phyloP scores from a whole-genome alignment of 2,888 invertebrate genomes.

The Metopia argyrocephala region DNA sequence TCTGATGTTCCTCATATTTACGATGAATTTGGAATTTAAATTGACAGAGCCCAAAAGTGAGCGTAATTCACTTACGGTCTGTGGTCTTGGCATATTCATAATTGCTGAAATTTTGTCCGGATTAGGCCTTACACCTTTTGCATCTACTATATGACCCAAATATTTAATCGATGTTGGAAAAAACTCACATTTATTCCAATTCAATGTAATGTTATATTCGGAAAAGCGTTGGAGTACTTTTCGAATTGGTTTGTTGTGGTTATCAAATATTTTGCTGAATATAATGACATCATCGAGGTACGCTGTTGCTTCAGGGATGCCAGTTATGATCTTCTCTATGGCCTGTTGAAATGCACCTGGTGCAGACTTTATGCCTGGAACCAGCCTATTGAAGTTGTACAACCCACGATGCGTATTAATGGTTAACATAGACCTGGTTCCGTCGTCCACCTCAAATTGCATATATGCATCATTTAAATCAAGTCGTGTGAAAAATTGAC shows the following conservation, averaged over 20 bases:
- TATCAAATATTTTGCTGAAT: constrained; percentile 36
- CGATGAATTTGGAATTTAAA: constrained; percentile 58
- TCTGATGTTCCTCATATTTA: constrained; percentile 35
- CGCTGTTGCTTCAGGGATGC: constrained; percentile 37
- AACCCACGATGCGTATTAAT: constrained; percentile 60
- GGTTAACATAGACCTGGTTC: constrained; percentile 57
- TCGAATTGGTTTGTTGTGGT: constrained; percentile 39
- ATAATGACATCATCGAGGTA: constrained; percentile 64
- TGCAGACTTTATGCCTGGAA: constrained; percentile 62
- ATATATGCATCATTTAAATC: too few species aligned
- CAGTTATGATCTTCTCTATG: constrained; percentile 57
- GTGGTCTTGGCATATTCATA: constrained; percentile 45
- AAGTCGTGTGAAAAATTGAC: constrained; percentile 55
- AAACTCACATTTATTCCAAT: constrained; percentile 57
- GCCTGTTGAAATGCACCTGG: too few species aligned
- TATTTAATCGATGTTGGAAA: constrained; percentile 12
- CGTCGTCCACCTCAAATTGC: constrained; percentile 64
- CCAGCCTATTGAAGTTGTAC: constrained; percentile 16
- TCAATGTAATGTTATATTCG: constrained; percentile 47
- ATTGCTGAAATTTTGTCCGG: constrained; percentile 41
- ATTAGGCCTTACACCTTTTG: constrained; percentile 37
- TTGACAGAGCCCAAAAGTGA: constrained; percentile 60
- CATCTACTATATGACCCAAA: constrained; percentile 46
- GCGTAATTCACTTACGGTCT: constrained; percentile 34
- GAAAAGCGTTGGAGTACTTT: background rate